A percentile compares a stretch with the other conserved stretches of the same genome.
Evolutionary conservation across 2,797 vertebrate genomes (phyloP).

Genomic region (Valencia hispanica): DNA sequence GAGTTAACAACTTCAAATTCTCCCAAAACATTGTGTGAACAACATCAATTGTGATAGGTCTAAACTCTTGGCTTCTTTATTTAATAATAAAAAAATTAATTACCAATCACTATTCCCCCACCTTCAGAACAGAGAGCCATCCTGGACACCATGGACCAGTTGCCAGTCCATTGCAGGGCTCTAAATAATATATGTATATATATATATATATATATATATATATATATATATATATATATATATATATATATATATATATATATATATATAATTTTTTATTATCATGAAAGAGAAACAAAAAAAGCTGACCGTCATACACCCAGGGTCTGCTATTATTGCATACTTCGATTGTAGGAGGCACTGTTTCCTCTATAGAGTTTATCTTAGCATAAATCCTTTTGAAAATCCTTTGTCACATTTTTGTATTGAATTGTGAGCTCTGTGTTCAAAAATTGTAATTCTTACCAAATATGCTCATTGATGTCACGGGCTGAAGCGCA

Average conservation of each 20-base stretch:
- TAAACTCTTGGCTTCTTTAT: slow-evolving; percentile 2
- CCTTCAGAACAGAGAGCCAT: not conserved
- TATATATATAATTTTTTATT: not conserved
- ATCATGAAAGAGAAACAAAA: not conserved
- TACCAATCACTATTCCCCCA: not conserved
- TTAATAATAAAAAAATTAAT: not conserved
- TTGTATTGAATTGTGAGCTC: not conserved
- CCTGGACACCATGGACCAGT: no score
- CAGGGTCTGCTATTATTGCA: not conserved
- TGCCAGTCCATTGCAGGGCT: no score
- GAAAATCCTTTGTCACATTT: not conserved
- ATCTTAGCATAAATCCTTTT: not conserved
- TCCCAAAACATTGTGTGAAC: not conserved
- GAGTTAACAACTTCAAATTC: slow-evolving; percentile 1
- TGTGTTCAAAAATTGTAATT: not conserved
- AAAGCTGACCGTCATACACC: no score
- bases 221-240: no score
- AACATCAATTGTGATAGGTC: not conserved
- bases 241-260: not conserved
- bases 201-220: no score
- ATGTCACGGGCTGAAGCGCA: not conserved
- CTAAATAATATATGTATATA: not conserved
- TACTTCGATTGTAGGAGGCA: not conserved
- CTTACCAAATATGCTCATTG: not conserved
- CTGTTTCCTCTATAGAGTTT: not conserved